These are phyloP conservation scores for Auanema freiburgensis DNA, from an alignment of 2,888 invertebrate species.

Conservation along the genomic window DNA sequence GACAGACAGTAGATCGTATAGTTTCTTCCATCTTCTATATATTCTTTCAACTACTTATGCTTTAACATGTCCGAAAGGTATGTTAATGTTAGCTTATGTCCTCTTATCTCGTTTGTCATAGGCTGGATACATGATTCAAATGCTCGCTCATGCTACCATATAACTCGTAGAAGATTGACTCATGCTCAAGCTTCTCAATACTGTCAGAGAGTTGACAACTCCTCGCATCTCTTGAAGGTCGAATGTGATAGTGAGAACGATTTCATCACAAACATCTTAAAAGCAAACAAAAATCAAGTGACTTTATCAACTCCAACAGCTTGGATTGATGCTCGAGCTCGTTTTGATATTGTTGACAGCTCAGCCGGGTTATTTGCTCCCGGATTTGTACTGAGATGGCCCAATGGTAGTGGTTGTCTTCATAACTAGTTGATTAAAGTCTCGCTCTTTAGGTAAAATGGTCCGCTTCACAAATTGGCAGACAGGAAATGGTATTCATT, in stretches of 20 bases:
- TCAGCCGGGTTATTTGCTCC: slow-evolving; percentile 49
- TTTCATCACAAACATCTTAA: slow-evolving; percentile 25
- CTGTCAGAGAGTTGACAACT: slow-evolving; percentile 31
- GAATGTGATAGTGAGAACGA: slow-evolving; percentile 47
- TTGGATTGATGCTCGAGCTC: slow-evolving; percentile 50
- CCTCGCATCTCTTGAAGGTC: slow-evolving; percentile 41
- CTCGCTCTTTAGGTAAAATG: slow-evolving; percentile 29
- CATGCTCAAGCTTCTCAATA: slow-evolving; percentile 41
- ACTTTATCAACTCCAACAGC: slow-evolving; percentile 12
- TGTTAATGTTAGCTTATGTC: background rate
- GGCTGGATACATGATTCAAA: slow-evolving; percentile 36
- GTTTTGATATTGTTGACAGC: slow-evolving; percentile 51
- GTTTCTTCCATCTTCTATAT: too few relatives aligned
- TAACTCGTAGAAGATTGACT: slow-evolving; percentile 36
- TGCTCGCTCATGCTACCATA: slow-evolving; percentile 41
- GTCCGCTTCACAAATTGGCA: slow-evolving; percentile 48
- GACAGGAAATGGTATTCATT: slow-evolving; percentile 29
- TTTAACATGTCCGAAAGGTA: slow-evolving; percentile 1
- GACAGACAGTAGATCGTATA: too few relatives aligned
- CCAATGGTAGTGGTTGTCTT: slow-evolving; percentile 32
- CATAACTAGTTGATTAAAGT: background rate
- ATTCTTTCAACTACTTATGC: too few relatives aligned
- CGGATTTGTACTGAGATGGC: slow-evolving; percentile 52
- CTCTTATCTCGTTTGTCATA: background rate
- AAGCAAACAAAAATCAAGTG: background rate